Conservation (phyloP, 2,888 invertebrate species). For the Melieria picta region DNA sequence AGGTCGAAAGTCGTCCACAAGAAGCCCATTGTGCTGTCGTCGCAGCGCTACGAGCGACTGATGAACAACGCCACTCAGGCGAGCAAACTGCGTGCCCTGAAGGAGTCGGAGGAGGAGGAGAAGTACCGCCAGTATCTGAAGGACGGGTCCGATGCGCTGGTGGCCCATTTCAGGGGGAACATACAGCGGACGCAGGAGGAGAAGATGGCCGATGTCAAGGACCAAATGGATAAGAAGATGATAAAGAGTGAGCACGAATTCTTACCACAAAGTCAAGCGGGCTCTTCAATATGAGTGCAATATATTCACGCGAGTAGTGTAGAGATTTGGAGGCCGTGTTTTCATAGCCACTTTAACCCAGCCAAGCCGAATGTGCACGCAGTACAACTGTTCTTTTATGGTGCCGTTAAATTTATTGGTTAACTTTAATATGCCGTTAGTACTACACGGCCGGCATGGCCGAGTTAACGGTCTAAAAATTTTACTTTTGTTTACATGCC, state of each 20-base stretch:
- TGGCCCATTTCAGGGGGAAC: conserved; percentile 64
- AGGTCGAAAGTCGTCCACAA: conserved; percentile 16
- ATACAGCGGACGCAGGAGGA: conserved; percentile 47
- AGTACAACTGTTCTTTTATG: too few relatives aligned
- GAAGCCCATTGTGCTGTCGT: conserved; percentile 54
- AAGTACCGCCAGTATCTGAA: conserved; percentile 62
- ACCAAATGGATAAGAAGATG: conserved; percentile 39
- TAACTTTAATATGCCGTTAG: too few relatives aligned
- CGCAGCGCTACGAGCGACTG: conserved; percentile 39
- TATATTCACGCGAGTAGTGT: too few relatives aligned
- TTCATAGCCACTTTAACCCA: too few relatives aligned
- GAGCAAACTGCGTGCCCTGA: conserved; percentile 40
- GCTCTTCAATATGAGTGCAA: too few relatives aligned
- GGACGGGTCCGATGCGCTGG: conserved; percentile 65
- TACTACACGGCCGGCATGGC: too few relatives aligned
- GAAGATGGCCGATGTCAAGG: conserved; percentile 46
- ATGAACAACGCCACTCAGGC: conserved; percentile 39
- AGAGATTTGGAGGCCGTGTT: too few relatives aligned
- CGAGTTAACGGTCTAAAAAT: too few relatives aligned
- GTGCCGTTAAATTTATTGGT: too few relatives aligned
- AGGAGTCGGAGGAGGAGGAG: conserved; percentile 59
- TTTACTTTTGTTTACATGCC: too few relatives aligned
- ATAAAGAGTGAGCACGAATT: conserved; percentile 40
- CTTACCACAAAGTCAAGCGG: too few relatives aligned
- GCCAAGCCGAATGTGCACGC: too few relatives aligned